Evolutionary conservation across 2,113 vertebrate genomes (phyloP).

Genomic region (Tinamus guttatus): DNA sequence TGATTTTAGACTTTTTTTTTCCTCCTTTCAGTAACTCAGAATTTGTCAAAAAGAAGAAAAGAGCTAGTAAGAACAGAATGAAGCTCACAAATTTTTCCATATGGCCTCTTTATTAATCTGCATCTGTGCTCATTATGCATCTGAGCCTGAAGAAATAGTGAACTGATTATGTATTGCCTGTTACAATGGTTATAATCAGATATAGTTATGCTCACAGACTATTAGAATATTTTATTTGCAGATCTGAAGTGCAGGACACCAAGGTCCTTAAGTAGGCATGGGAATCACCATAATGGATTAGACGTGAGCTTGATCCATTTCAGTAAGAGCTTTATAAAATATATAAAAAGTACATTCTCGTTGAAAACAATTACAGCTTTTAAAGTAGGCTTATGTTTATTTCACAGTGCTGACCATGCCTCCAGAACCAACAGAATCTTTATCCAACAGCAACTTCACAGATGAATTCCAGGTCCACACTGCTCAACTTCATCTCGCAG

Average conservation of each 20-base stretch:
- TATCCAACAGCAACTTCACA: background rate
- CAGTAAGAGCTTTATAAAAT: background rate
- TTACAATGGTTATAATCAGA: background rate
- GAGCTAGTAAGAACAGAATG: background rate
- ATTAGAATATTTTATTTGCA: background rate
- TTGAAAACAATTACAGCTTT: background rate
- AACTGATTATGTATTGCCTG: background rate
- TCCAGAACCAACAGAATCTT: background rate
- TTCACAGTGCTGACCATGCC: background rate
- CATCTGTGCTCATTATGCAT: background rate
- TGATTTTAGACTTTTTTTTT: rapidly evolving
- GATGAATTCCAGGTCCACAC: background rate
- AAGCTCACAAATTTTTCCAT: background rate
- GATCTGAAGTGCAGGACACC: background rate
- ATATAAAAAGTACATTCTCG: background rate
- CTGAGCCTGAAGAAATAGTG: background rate
- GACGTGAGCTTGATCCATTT: background rate
- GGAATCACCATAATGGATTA: background rate
- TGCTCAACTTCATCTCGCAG: background rate
- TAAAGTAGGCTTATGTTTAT: rapidly evolving
- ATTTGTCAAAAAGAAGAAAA: background rate
- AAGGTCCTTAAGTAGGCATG: background rate
- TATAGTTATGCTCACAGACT: background rate
- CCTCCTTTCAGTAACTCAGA: background rate
- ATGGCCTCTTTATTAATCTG: background rate